Evolutionary conservation across 1,140 invertebrate species (phyloP), one percentile per base, ranked within the genome.

Genomic region (Holcopasites calliopsidis): DNA sequence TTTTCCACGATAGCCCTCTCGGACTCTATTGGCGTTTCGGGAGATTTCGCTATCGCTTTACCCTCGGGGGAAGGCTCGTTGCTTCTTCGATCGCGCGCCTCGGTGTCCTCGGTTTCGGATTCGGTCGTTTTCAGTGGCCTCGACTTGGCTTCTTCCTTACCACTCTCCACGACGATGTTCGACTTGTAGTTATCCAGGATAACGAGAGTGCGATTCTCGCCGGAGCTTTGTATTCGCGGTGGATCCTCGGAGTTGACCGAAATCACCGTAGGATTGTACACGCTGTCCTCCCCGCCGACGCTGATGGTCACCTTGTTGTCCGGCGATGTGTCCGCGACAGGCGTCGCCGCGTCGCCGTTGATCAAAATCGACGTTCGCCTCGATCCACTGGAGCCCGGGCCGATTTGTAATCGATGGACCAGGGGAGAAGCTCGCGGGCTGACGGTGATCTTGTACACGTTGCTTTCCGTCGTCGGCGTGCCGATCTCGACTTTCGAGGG

Each of bases 341-440:
- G 94, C 86, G 94, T 92, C 4, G 93, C 94, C 85, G 94, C 94
- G 80, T 95, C 94, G 6, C 94, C 94, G 83, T 94, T 96, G 69
- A 96, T 96, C 88, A 95, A 89, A 77, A 96, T 96, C 7, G 95
- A 96, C 5, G 95, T 96, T 89, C 95, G 94, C 85, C 93, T 93
- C 69, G 93, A 61, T 86, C 91, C 89, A 87, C 72, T 76, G n/a
- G 40, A 0, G 38, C 42, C 90, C 87, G 87, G 91, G 23, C 86
- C 92, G 52, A 94, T 93, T 85, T 94, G 93, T 6, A 94, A 84
- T 84, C 93, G 92, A 87, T 94, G 94, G 26, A 94, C 90, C 33
- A 92, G 79, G 21, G 90, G 84, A 21, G 87, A 89, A 35, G 90
- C 89, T n/a, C 78, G 69, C 2, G 90, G 90, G 31, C 83, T 90